phyloP scores from a whole-genome alignment of 2,888 invertebrate genomes.

The Eupithecia centaureata region DNA sequence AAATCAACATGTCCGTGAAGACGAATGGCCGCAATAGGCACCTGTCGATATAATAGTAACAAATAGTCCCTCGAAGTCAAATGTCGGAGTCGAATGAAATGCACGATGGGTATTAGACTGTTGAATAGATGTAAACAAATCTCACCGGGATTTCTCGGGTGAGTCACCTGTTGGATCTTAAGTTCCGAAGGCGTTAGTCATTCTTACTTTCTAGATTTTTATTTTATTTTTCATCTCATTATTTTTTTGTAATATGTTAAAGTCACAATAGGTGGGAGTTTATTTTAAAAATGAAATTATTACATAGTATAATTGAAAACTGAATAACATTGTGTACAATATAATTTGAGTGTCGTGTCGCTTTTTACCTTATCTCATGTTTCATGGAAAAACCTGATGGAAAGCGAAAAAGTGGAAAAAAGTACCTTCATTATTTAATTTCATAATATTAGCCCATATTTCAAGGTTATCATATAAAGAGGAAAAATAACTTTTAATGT shows the following conservation, averaged over 20 bases:
- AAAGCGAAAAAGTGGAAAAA: neutral
- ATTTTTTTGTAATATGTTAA: neutral
- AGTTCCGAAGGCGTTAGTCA: conserved; percentile 2
- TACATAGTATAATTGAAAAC: neutral
- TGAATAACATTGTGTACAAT: neutral
- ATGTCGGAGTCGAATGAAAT: conserved; percentile 39
- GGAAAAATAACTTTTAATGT: neutral
- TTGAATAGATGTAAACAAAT: conserved; percentile 32
- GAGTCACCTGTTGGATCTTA: conserved; percentile 21
- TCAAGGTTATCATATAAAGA: no score
- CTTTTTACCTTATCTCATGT: neutral
- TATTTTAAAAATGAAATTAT: neutral
- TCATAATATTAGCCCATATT: neutral
- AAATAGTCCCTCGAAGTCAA: conserved; percentile 35
- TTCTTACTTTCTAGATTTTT: neutral
- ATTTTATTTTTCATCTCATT: neutral
- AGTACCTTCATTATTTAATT: neutral
- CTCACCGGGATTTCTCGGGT: conserved; percentile 10
- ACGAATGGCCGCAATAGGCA: conserved; percentile 36
- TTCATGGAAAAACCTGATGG: neutral
- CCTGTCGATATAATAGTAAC: conserved; percentile 49
- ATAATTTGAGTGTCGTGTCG: neutral
- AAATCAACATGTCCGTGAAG: conserved; percentile 25
- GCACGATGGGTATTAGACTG: conserved; percentile 35
- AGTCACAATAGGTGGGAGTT: neutral